Evolutionary conservation across 2,888 invertebrate genomes (phyloP), one percentile per base, ranked within the genome.

Genomic region (Pyrrhia umbra): DNA sequence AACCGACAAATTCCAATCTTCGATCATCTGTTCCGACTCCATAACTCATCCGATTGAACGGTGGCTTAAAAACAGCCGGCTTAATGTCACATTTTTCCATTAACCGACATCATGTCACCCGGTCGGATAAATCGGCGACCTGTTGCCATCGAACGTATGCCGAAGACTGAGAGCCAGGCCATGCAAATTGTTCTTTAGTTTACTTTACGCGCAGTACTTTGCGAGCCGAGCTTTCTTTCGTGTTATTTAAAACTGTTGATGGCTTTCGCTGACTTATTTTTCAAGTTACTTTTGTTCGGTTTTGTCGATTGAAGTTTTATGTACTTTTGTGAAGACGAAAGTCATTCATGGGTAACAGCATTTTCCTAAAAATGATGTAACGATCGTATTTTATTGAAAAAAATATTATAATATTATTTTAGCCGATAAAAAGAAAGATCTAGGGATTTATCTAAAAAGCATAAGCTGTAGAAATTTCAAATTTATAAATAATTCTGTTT

Each of bases 51-150:
- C 84, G 83, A 74, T 85, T 88, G 86, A 88, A 83, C 80, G 80
- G 74, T 84, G 84, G 86, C 87, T 90, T 86, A 88, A 88, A 88
- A 87, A 85, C 82, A 86, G 81, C 82, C 82, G 85, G 84, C 84
- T 88, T 88, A 84, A 87, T 88, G 87, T 89, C 90, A 89, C 89
- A 89, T 92, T 93, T 92, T 92, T 92, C 90, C 90, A 92, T 92
- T 91, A 92, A 83, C 82, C 82, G 80, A 85, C 85, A 86, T 82
- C 78, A 83, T 85, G 88, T 85, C 88, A 84, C 80, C 73, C 68
- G 80, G 68, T 62, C 63, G 84, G 86, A 90, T 88, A 88, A 92
- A 93, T 92, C 90, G 92, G 82, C 92, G 88, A 93, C 93, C 93
- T 93, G 93, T 93, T 93, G 93, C 90, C 62, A 69, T 64, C 68